These are phyloP conservation scores for Schizotus pectinicornis DNA, from an alignment of 2,888 invertebrate species.

Conservation along the genomic window DNA sequence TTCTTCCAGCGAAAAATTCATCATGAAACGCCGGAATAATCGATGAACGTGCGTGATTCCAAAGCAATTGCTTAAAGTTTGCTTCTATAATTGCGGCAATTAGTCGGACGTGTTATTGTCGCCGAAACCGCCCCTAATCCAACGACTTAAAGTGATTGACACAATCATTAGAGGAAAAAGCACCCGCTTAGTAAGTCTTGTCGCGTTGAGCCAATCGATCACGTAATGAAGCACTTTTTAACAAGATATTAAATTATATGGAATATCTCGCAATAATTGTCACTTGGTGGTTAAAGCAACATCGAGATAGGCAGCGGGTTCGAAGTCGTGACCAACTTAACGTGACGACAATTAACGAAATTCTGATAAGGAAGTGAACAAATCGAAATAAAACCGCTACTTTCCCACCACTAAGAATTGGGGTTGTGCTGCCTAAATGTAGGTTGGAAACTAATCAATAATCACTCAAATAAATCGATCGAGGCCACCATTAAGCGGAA, in stretches of 20 bases:
- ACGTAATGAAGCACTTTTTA: constrained; percentile 11
- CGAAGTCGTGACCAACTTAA: constrained; percentile 12
- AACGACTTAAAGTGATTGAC: constrained; percentile 45
- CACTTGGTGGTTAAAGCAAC: too few species aligned
- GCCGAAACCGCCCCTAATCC: constrained; percentile 34
- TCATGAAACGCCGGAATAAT: too few species aligned
- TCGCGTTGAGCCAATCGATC: constrained; percentile 32
- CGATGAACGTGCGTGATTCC: too few species aligned
- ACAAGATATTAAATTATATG: too few species aligned
- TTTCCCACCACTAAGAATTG: background rate
- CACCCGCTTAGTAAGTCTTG: constrained; percentile 47
- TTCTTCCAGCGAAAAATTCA: too few species aligned
- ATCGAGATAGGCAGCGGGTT: too few species aligned
- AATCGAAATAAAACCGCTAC: background rate
- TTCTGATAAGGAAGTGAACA: background rate
- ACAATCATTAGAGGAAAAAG: constrained; percentile 50
- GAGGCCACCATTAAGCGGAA: constrained; percentile 16
- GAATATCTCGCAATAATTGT: too few species aligned
- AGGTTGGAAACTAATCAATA: background rate
- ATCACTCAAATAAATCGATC: constrained; percentile 13
- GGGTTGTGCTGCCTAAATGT: too few species aligned
- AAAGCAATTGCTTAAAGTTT: too few species aligned
- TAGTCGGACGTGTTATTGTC: constrained; percentile 1
- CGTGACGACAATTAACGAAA: constrained; percentile 1
- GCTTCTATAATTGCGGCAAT: background rate